Evolutionary conservation across 2,888 invertebrate species (phyloP).

Genomic region (Caradrina kadenii): DNA sequence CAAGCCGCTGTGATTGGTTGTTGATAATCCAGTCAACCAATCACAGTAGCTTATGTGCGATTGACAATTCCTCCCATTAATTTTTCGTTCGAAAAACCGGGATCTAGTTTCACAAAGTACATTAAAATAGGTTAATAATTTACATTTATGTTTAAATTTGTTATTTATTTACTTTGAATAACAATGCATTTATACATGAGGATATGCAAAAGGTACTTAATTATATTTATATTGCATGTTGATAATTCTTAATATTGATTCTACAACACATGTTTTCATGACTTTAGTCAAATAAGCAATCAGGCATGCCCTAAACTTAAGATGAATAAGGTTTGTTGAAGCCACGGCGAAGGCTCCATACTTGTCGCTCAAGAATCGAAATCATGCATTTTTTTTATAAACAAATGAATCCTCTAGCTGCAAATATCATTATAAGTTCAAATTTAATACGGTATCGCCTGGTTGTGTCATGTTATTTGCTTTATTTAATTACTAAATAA

Average conservation of each 20-base stretch:
- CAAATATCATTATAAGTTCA: too few species aligned
- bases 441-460: neutral
- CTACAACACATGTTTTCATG: neutral
- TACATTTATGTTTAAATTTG: neutral
- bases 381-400: too few species aligned
- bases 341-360: neutral
- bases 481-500: neutral
- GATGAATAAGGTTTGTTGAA: neutral
- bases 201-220: neutral
- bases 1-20: too few species aligned
- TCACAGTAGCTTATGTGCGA: too few species aligned
- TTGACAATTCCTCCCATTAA: too few species aligned
- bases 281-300: neutral
- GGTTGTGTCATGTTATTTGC: neutral
- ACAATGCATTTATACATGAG: conserved; percentile 10
- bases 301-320: neutral
- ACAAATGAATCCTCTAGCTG: too few species aligned
- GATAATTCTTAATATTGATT: neutral
- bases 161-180: neutral
- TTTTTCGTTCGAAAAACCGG: too few species aligned
- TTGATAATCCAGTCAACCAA: too few species aligned
- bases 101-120: neutral
- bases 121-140: too few species aligned
- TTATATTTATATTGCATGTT: neutral
- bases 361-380: too few species aligned